Percentiles rank a stretch among this genome's conserved stretches.
Evolutionary conservation across 2,113 vertebrate genomes (phyloP).

Genomic region (Polyodon spathula): DNA sequence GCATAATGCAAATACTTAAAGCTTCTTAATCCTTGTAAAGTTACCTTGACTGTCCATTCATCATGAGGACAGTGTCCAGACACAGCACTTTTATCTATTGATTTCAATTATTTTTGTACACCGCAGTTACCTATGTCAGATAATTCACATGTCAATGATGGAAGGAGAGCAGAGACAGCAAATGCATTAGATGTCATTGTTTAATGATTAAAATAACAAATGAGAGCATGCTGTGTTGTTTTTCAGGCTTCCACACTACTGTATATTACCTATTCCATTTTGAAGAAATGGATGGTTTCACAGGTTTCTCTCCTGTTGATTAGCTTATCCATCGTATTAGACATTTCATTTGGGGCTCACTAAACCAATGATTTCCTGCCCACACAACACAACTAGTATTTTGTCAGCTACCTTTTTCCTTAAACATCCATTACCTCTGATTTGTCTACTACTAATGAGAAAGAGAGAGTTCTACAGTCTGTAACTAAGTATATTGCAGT

Average conservation of each 20-base stretch:
- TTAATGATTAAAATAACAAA: not conserved
- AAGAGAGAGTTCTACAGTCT: too few species aligned
- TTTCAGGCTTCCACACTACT: not conserved
- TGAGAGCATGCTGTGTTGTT: not conserved
- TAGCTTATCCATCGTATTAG: too few species aligned
- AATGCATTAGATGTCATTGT: not conserved
- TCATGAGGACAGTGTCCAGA: slow-evolving; percentile 7
- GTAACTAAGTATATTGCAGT: too few species aligned
- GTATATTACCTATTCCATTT: slow-evolving; percentile 5
- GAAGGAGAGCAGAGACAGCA: not conserved
- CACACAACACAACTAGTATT: too few species aligned
- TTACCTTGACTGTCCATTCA: not conserved
- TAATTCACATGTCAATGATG: not conserved
- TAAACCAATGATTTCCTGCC: too few species aligned
- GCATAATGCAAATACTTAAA: not conserved
- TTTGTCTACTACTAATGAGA: too few species aligned
- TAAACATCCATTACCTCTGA: too few species aligned
- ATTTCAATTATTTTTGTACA: slow-evolving; percentile 7
- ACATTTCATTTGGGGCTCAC: too few species aligned
- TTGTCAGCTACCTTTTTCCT: too few species aligned
- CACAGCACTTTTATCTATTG: slow-evolving; percentile 3
- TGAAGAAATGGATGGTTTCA: too few species aligned
- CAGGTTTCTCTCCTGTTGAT: too few species aligned
- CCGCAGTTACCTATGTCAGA: slow-evolving; percentile 15
- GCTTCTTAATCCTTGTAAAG: not conserved